Base-by-base conservation (phyloP, 2,797 vertebrate species). In the Steatocranus sp. region DNA sequence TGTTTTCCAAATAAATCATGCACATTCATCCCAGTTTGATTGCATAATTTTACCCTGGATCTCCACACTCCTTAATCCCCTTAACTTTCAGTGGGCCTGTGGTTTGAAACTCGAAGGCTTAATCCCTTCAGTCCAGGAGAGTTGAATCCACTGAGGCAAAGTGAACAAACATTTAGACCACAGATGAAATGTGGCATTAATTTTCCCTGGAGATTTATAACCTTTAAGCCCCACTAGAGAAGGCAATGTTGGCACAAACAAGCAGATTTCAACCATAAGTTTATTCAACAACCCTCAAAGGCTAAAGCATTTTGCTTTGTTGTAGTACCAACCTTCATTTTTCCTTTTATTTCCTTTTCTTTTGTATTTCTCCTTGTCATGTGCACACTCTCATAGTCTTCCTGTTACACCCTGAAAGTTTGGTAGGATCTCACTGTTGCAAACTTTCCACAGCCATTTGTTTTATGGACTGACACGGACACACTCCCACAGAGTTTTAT, bases 401-500 rank as follows among this genome's bases (percentile, higher is more conserved):
- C 34, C 38, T 30, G 75, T 83, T 81, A 15, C 25, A 48, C 17
- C 43, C 25, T 73, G 68, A 32, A 73, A 73, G 43, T 75, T 61
- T 36, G 32, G 32, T 11, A 18, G 7, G n/a, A 70, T 30, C 56
- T 80, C 23, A 75, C 63, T 12, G 14, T 56, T 34, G n/a, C 70
- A 36, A 63, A 78, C 56, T 51, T 75, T 79, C 49, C 18, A 27
- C 46, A 82, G 80, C 34, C 84, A 70, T 86, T 80, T 74, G 48
- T 49, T 83, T 85, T 32, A 48, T 73, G 68, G 25, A 73, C 61
- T 74, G 80, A 75, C 3, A 10, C 85, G 82, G 46, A 87, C 38
- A 32, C 76, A 68, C 83, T 58, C 76, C 49, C 77, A 32, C 83
- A 18, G 80, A 86, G 68, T 83, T 82, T 79, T 83, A 87, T 86